phyloP scores from a whole-genome alignment of 2,888 invertebrate species.

The Hirtodrosophila confusa region DNA sequence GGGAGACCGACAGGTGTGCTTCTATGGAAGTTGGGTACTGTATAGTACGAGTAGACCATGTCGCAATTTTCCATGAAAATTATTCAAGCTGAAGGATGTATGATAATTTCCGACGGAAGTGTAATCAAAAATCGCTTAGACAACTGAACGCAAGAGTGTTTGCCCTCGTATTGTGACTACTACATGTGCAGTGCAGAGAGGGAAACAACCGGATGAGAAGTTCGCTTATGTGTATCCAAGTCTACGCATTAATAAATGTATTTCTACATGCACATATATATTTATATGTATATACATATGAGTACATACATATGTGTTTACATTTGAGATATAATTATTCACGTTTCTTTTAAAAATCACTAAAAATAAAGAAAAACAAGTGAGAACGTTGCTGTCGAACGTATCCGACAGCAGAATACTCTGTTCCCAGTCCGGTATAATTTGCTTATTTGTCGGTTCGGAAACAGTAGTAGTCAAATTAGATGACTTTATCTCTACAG shows the following conservation, averaged over 20 bases:
- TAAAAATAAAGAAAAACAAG: no score
- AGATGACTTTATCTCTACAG: no score
- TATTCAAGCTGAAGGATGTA: constrained; percentile 85
- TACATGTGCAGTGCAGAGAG: constrained; percentile 22
- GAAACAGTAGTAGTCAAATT: no score
- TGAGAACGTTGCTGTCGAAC: no score
- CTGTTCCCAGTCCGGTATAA: no score
- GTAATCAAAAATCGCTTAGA: constrained; percentile 85
- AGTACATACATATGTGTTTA: neutral
- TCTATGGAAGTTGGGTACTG: constrained; percentile 19
- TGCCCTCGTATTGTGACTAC: constrained; percentile 25
- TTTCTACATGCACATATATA: neutral
- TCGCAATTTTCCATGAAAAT: constrained; percentile 82
- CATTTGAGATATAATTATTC: neutral
- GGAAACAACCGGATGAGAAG: constrained; percentile 17
- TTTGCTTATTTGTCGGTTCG: no score
- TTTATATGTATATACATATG: constrained; percentile 1
- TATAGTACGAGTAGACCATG: constrained; percentile 29
- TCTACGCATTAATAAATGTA: constrained; percentile 27
- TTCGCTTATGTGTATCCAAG: constrained; percentile 29
- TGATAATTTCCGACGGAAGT: constrained; percentile 85
- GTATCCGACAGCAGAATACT: no score
- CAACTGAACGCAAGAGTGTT: constrained; percentile 63
- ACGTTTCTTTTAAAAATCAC: neutral
- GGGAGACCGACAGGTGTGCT: constrained; percentile 30